A percentile compares a stretch with the other conserved stretches of the same genome.
Evolutionary conservation across 2,888 invertebrate genomes (phyloP).

Genomic region (Cabera pusaria): DNA sequence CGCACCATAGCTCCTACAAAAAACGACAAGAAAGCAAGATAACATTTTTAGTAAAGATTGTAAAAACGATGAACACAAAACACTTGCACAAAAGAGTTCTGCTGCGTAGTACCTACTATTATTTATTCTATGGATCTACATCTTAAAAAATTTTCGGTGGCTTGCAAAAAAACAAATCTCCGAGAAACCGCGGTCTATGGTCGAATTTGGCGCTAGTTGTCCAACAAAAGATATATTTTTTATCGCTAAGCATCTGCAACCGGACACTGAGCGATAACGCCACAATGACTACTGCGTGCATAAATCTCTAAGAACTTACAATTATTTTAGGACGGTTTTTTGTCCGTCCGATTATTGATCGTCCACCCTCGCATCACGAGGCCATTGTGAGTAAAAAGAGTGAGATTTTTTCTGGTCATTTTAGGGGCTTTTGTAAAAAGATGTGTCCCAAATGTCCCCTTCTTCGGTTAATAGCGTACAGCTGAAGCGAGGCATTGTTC

Average conservation of each 20-base stretch:
- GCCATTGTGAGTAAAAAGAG: constrained; percentile 71
- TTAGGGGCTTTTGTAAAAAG: constrained; percentile 75
- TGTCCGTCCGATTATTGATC: constrained; percentile 65
- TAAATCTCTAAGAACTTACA: constrained; percentile 78
- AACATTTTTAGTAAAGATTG: too few relatives aligned
- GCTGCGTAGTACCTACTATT: too few relatives aligned
- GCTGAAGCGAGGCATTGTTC: constrained; percentile 53
- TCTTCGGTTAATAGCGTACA: constrained; percentile 63
- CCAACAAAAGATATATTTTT: constrained; percentile 50
- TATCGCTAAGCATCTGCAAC: constrained; percentile 65
- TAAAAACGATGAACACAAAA: too few relatives aligned
- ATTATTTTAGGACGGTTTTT: constrained; percentile 72
- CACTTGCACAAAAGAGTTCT: constrained; percentile 27
- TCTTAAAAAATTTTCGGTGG: constrained; percentile 22
- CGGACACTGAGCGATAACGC: constrained; percentile 66
- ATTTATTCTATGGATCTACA: too few relatives aligned
- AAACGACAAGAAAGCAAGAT: too few relatives aligned
- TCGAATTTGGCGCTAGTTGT: constrained; percentile 39
- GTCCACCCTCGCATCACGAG: constrained; percentile 76
- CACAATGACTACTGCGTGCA: constrained; percentile 75
- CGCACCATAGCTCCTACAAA: too few relatives aligned
- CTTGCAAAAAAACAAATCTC: constrained; percentile 21
- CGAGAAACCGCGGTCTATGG: constrained; percentile 34
- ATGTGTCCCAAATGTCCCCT: constrained; percentile 67
- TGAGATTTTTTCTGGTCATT: constrained; percentile 77